Evolutionary conservation across 2,797 vertebrate species (phyloP), one percentile per base, ranked within the genome.

Genomic region (Sebastes melanostomus): DNA sequence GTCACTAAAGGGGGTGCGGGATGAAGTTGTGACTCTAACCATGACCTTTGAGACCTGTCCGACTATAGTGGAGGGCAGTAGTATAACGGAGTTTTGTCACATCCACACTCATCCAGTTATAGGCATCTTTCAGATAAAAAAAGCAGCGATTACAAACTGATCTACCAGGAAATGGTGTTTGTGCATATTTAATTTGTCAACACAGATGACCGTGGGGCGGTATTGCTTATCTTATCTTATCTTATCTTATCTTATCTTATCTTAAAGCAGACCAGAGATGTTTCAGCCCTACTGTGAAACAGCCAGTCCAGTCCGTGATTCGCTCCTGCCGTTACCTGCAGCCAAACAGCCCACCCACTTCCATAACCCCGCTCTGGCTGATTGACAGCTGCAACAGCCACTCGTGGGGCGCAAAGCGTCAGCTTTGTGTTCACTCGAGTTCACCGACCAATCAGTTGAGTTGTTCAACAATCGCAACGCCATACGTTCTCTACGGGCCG

Each of bases 371-470:
- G 14, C 50, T 36, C 16, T 59, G 16, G 36, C 27, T 92, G 84
- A 92, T 78, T 68, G 91, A 89, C 86, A 69, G 72, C 50, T 52
- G 18, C 20, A 52, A 25, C 6, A 55, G 69, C 92, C 87, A 93
- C 86, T 89, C 80, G 88, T 10, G 14, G 18, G 16, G 27, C 88
- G 92, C 92, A 94, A 93, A 93, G 93, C 93, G 92, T 93, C 93
- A 93, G 87, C 73, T 77, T 78, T 79, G 91, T 50, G 93, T 94
- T 94, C 85, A 89, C 86, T 93, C 88, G 69, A 88, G 82, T 81
- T 82, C 82, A 78, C 83, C 13, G 32, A 59, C 92, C 92, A 93
- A 93, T 93, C 58, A 86, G 76, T 14, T 80, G 60, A 55, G 18
- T 50, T 25, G 46, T 73, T 20, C 60, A 62, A 81, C 72, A 78